Evolutionary conservation across 2,888 invertebrate species (phyloP).

Genomic region (Amorpha juglandis): DNA sequence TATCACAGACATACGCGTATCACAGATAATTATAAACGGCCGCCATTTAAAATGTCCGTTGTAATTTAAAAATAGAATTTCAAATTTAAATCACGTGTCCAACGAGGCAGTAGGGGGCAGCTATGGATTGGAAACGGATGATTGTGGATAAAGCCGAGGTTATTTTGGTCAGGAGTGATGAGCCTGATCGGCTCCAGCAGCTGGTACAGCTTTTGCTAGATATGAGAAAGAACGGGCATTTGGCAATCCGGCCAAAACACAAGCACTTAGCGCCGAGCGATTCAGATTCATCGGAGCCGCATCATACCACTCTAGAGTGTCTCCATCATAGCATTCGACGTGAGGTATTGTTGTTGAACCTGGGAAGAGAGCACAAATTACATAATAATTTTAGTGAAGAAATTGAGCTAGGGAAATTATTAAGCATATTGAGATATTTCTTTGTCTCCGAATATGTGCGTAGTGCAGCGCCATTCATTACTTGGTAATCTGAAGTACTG

Average conservation of each 20-base stretch:
- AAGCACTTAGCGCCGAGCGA: constrained; percentile 91
- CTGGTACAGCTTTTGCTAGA: constrained; percentile 76
- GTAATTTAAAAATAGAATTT: constrained; percentile 37
- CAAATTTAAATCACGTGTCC: constrained; percentile 34
- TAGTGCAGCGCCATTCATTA: background rate
- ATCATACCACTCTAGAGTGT: constrained; percentile 86
- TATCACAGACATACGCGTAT: constrained; percentile 63
- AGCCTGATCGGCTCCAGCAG: constrained; percentile 77
- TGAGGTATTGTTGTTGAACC: constrained; percentile 88
- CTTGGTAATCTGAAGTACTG: no score
- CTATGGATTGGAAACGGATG: constrained; percentile 38
- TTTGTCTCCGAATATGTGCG: background rate
- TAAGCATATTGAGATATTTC: no score
- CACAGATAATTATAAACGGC: constrained; percentile 35
- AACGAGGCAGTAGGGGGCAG: constrained; percentile 37
- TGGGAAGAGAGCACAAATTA: constrained; percentile 50
- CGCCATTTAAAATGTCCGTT: constrained; percentile 35
- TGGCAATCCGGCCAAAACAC: constrained; percentile 89
- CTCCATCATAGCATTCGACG: constrained; percentile 91
- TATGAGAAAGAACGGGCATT: constrained; percentile 88
- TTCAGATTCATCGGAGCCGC: constrained; percentile 92
- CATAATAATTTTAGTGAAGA: background rate
- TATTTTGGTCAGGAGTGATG: constrained; percentile 55
- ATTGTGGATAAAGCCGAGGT: background rate
- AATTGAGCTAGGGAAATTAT: no score